Evolutionary conservation across 2,113 vertebrate species (phyloP).

Genomic region (Trochalopteron elliotii): DNA sequence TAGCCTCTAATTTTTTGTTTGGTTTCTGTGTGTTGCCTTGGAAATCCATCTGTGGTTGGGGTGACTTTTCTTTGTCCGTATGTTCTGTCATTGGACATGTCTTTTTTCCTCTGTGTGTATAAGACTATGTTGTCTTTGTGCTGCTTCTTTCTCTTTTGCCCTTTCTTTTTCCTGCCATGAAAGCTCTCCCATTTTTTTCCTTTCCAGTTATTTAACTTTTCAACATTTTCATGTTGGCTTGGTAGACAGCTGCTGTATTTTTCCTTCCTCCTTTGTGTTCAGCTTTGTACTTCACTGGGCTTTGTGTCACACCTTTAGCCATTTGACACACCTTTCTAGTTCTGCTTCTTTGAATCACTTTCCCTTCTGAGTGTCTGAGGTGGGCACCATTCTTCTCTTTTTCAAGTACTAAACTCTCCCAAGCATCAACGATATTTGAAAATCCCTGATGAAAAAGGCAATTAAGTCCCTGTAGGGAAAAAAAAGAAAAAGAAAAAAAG

Average conservation of each 20-base stretch:
- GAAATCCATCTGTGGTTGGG: neutral
- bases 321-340: constrained; percentile 40
- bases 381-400: neutral
- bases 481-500: neutral
- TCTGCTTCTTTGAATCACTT: neutral
- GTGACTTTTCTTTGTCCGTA: neutral
- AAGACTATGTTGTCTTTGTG: neutral
- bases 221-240: constrained; percentile 1
- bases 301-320: constrained; percentile 31
- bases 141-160: neutral
- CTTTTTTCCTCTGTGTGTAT: neutral
- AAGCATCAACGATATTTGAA: neutral
- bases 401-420: neutral
- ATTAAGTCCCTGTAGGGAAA: neutral
- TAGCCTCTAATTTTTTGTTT: constrained; percentile 3
- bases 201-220: constrained; percentile 25
- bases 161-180: neutral
- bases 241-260: neutral
- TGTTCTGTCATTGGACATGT: neutral
- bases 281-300: neutral
- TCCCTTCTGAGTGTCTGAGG: neutral
- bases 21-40: neutral
- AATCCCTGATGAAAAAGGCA: constrained; percentile 1
- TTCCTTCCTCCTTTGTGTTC: constrained; percentile 1
- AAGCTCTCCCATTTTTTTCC: neutral